Conservation (phyloP, 2,797 vertebrate species). For the Hippopotamyrus pictus region DNA sequence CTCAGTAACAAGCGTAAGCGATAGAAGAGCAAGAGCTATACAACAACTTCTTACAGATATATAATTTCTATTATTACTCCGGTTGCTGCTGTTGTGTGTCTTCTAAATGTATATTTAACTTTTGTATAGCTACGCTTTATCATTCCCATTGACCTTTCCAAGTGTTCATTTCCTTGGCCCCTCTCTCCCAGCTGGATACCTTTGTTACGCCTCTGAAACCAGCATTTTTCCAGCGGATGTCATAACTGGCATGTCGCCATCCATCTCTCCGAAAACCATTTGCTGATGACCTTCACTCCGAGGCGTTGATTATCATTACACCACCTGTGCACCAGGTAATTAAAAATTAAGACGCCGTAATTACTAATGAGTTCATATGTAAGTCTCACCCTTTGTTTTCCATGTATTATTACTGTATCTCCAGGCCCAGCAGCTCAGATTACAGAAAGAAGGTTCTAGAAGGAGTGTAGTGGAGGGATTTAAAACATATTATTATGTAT, state of each 20-base stretch:
- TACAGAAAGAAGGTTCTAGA: not conserved
- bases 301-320: not conserved
- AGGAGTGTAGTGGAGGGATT: not conserved
- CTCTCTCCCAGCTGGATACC: not conserved
- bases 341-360: constrained; percentile 12
- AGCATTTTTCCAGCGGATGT: not conserved
- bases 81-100: not conserved
- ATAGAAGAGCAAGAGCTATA: not conserved
- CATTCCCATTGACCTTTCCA: not conserved
- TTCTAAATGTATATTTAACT: not conserved
- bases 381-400: not conserved
- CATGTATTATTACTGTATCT: not conserved
- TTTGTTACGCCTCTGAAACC: not conserved
- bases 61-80: not conserved
- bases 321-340: not conserved
- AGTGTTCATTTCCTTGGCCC: not conserved
- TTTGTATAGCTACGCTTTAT: not conserved
- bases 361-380: not conserved
- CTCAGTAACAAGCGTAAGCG: not conserved
- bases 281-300: not conserved
- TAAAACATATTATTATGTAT: constrained; percentile 5
- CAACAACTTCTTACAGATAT: not conserved
- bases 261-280: not conserved
- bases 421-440: not conserved
- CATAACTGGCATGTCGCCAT: not conserved